Base-by-base conservation (phyloP, 2,797 vertebrate species). In the Anabas testudineus region DNA sequence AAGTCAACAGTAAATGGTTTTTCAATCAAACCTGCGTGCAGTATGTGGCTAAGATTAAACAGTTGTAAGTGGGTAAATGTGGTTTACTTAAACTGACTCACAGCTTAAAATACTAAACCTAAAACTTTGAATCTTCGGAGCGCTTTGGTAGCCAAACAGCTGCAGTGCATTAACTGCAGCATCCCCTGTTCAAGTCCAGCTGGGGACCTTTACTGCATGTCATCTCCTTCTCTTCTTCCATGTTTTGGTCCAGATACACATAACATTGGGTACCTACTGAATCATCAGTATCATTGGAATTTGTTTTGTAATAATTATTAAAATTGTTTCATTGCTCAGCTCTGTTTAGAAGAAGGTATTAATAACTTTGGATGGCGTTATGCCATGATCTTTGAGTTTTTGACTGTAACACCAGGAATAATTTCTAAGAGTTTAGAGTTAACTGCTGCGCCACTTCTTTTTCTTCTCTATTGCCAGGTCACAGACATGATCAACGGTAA, bases 401-500 rank as follows among this genome's bases (percentile, higher is more conserved):
- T 39, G 13, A n/a, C 37, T 2, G 34, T 24, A 46, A 26, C 1
- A 0, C 3, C 14, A 3, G 32, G 42, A 57, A 52, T 68, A 7
- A 30, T 41, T 45, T 52, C n/a, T n/a, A n/a, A n/a, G n/a, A n/a
- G n/a, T n/a, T n/a, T n/a, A 64, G 7, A 30, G 5, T 47, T 36
- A 24, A 36, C 41, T 16, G 13, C 14, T 1, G 2, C 45, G 52
- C 2, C 24, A 30, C 46, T 0, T 46, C 24, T 63, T 21, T 46
- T 6, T 9, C 61, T 6, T 51, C 61, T 63, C 1, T 68, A 72
- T 57, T 67, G 2, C 37, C 69, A 95, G 95, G 89, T 90, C 34
- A 80, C 90, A 62, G 95, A 96, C 70, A 91, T 93, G 90, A 89
- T 95, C 18, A 96, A 96, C 42, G 95, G 94, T 26, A 96, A 94